phyloP scores from a whole-genome alignment of 2,797 vertebrate species.

The Arctocebus calabarensis region DNA sequence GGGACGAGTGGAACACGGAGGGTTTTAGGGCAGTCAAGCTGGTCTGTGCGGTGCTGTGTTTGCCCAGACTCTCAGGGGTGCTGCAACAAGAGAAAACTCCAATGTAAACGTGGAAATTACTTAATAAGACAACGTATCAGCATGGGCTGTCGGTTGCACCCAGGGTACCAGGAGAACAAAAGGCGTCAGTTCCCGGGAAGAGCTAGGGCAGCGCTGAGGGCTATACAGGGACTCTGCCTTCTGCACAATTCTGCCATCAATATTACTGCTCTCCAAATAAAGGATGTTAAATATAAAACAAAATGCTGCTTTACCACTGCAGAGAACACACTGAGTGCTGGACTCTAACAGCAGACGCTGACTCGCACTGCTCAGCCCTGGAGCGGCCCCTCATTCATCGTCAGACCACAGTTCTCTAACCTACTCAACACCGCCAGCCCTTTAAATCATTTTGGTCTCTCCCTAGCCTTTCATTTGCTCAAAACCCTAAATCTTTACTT shows the following conservation, averaged over 20 bases:
- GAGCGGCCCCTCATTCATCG: fast-evolving
- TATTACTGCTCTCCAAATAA: neutral
- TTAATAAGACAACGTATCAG: neutral
- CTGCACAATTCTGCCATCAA: neutral
- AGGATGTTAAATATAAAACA: neutral
- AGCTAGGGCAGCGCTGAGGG: no score
- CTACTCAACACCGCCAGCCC: fast-evolving
- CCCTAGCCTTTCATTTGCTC: neutral
- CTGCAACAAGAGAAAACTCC: neutral
- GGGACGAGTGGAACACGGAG: fast-evolving
- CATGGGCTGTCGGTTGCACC: no score
- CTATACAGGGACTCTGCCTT: neutral
- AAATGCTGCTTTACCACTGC: neutral
- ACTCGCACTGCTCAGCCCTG: fast-evolving
- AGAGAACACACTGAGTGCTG: fast-evolving
- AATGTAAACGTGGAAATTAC: neutral
- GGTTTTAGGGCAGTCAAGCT: neutral
- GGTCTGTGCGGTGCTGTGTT: fast-evolving
- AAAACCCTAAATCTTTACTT: neutral
- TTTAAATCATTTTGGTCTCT: neutral
- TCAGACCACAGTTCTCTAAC: fast-evolving
- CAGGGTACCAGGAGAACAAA: fast-evolving
- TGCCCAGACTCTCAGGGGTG: neutral
- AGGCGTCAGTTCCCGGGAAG: fast-evolving
- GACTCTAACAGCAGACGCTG: neutral